Evolutionary conservation across 2,797 vertebrate genomes (phyloP).

Genomic region (Artibeus lituratus): DNA sequence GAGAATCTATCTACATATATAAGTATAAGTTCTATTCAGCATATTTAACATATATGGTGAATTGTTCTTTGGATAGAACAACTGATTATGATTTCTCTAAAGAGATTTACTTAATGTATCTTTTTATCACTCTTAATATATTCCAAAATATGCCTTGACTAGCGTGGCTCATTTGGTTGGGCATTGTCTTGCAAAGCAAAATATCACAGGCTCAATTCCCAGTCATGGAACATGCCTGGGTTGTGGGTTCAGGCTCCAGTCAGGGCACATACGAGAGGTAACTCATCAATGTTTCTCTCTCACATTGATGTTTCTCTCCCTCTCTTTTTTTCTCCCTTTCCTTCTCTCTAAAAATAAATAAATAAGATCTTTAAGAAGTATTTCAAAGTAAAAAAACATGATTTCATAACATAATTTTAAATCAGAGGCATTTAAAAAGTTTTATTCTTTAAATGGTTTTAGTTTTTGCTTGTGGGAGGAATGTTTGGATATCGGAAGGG

Average conservation of each 20-base stretch:
- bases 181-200: background rate
- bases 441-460: background rate
- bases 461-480: background rate
- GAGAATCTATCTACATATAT: background rate
- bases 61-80: background rate
- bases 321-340: background rate
- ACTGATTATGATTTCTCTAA: background rate
- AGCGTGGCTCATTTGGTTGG: background rate
- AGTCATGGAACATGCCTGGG: background rate
- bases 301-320: background rate
- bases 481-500: background rate
- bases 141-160: background rate
- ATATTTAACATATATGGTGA: background rate
- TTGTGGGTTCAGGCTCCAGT: background rate
- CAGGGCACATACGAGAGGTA: background rate
- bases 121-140: constrained; percentile 34
- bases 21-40: background rate
- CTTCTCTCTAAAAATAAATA: background rate
- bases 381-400: constrained; percentile 22
- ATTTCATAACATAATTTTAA: constrained; percentile 28
- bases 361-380: background rate
- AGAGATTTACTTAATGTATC: background rate
- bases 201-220: background rate
- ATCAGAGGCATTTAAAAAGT: background rate
- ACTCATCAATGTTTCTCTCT: background rate